These are phyloP conservation scores for Leptatherina wallacei DNA, from an alignment of 2,797 vertebrate species.

Conservation along the genomic window DNA sequence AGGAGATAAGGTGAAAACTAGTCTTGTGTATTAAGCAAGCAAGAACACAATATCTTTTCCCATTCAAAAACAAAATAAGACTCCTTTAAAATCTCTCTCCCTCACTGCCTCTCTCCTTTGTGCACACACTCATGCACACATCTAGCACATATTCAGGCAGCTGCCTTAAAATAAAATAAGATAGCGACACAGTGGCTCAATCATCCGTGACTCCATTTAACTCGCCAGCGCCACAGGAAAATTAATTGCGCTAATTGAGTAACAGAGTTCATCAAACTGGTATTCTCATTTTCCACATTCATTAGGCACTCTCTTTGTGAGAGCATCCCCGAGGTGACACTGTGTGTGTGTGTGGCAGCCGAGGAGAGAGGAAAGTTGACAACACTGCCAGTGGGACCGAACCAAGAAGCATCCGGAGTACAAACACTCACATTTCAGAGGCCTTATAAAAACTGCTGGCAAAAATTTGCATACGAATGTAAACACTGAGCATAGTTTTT, in stretches of 20 bases:
- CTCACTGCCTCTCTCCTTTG: not conserved
- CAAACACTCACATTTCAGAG: conserved; percentile 15
- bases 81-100: conserved; percentile 9
- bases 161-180: conserved; percentile 72
- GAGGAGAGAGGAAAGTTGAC: conserved; percentile 43
- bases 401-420: conserved; percentile 20
- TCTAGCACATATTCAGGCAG: conserved; percentile 11
- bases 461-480: conserved; percentile 17
- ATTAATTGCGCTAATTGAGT: conserved; percentile 95
- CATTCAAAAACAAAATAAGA: conserved; percentile 57
- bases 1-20: conserved; percentile 53
- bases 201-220: conserved; percentile 85
- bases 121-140: conserved; percentile 13
- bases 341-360: conserved; percentile 30
- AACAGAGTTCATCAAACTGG: conserved; percentile 91
- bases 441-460: conserved; percentile 23
- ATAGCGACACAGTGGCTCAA: conserved; percentile 66
- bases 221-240: conserved; percentile 87
- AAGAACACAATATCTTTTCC: conserved; percentile 56
- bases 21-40: conserved; percentile 49
- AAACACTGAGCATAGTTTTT: conserved; percentile 10
- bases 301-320: conserved; percentile 79
- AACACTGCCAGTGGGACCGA: conserved; percentile 32
- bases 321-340: conserved; percentile 71
- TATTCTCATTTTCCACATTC: conserved; percentile 90